Conservation (phyloP, 2,797 vertebrate genomes). For the Hypotaenidia philippensis region DNA sequence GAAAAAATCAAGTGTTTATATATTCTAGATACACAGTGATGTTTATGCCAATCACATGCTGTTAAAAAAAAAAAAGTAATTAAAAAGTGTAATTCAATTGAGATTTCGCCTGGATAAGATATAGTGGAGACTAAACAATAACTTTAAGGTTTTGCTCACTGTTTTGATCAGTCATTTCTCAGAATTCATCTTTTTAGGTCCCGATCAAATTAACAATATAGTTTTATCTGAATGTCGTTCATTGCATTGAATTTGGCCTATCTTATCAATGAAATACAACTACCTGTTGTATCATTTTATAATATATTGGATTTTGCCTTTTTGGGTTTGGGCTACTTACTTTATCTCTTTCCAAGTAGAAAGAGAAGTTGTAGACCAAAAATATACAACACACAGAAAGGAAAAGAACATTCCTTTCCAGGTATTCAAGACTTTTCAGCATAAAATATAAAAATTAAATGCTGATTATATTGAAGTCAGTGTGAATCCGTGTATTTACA, state of each 20-base stretch:
- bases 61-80: not conserved
- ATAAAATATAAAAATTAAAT: not conserved
- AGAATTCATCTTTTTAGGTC: not conserved
- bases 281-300: not conserved
- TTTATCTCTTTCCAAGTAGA: not conserved
- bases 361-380: not conserved
- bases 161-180: not conserved
- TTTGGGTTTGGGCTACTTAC: not conserved
- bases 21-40: not conserved
- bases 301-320: not conserved
- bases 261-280: not conserved
- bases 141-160: not conserved
- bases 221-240: not conserved
- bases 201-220: not conserved
- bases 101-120: not conserved
- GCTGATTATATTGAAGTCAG: not conserved
- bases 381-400: not conserved
- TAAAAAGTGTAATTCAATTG: not conserved
- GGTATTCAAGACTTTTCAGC: not conserved
- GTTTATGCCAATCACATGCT: not conserved
- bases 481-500: not conserved
- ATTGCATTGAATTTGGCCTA: not conserved
- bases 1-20: not conserved
- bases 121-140: not conserved
- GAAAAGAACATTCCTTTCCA: not conserved